Evolutionary conservation across 2,113 vertebrate genomes (phyloP), one percentile per base, ranked within the genome.

Genomic region (Podiceps cristatus): DNA sequence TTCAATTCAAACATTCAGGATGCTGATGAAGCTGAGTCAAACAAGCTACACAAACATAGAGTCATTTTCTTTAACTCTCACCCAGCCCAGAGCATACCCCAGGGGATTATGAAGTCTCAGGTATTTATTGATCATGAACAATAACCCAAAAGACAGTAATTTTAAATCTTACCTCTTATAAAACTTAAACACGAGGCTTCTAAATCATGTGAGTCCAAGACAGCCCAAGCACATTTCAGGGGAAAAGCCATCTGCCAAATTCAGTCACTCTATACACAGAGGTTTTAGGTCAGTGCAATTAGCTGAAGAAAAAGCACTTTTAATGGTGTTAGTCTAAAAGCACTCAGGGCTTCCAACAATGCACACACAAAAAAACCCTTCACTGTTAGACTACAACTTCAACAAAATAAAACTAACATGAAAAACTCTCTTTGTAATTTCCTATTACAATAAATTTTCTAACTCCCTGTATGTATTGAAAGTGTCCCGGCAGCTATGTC

Each of bases 21-120:
- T 93, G 86, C 60, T 88, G 83, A 90, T 88, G 74, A 93, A 79
- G 58, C 53, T 92, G 96, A 95, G 89, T 90, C 80, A 95, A 93
- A 91, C 80, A 97, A 95, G 87, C 79, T 96, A 94, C 59, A 83
- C 60, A 97, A 96, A 95, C 72, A 86, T 8, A 73, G 53, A 74
- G 59, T 35, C 22, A 67, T 92, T 86, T 74, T 84, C 92, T 92
- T 93, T 50, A 79, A 94, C 50, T 93, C 53, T 87, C 49, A 75
- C 27, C 42, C 33, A 66, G 53, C 29, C 67, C 73, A 76, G 68
- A 89, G 55, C 31, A 67, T 40, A 84, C 28, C 50, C 58, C 42
- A 71, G 69, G 52, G 85, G 42, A 95, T 88, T 71, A 66, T 90
- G 86, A 91, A 93, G 27, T 68, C 53, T 84, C 45, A 50, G 35